Evolutionary conservation across 2,797 vertebrate species (phyloP), one percentile per base, ranked within the genome.

Genomic region (Pteronotus mesoamericanus): DNA sequence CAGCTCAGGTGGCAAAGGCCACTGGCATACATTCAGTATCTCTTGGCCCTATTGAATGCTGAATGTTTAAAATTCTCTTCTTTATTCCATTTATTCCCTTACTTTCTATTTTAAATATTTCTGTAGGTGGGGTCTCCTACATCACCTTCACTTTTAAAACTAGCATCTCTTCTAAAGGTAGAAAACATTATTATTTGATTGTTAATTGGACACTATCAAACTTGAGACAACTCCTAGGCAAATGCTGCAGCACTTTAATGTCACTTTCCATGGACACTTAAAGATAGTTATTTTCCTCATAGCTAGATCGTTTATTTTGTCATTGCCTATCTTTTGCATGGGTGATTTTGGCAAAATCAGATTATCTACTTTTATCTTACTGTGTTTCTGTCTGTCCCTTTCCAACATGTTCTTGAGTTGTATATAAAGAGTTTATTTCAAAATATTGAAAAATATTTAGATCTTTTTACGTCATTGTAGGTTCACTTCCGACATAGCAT

Each of bases 71-170:
- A 79, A 37, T 86, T 92, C 53, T 94, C 51, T 39, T 61, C n/a
- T 57, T 57, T 55, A 21, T 75, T 94, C 66, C 80, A 72, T 71
- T 84, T 95, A 29, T 79, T 87, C 42, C 83, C 48, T 91, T 85
- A 66, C 64, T 89, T 95, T 96, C 96, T 96, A 97, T 97, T 97
- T 97, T 94, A 93, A 95, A 82, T 94, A 75, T 91, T 96, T 66
- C 93, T 89, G 97, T 95, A 95, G 97, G 97, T 97, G 95, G 97
- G 78, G 96, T 92, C n/a, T n/a, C n/a, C n/a, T 96, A 75, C 92
- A 96, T 96, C 92, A 95, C 88, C 83, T 91, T 96, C 48, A 77
- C 89, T 97, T 97, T 97, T 97, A 97, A 97, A 96, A 97, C 95
- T 87, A 96, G 95, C 64, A 85, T 61, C 34, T 74, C 91, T 96